Evolutionary conservation across 2,888 invertebrate genomes (phyloP).

Genomic region (Scelioninae gen. 2): DNA sequence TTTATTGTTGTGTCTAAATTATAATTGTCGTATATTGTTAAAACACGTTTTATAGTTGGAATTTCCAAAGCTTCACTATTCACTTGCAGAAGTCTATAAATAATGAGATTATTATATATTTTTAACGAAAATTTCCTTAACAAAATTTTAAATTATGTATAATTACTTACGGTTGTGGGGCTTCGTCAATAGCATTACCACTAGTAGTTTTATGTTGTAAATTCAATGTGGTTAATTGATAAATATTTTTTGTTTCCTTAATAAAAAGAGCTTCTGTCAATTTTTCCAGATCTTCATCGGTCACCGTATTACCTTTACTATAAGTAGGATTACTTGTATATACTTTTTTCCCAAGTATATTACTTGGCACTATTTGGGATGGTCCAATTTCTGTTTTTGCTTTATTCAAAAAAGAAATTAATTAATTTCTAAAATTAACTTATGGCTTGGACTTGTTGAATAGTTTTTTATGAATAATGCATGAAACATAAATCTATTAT

Average conservation of each 20-base stretch:
- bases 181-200: slow-evolving; percentile 82
- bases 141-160: background rate
- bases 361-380: background rate
- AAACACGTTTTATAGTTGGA: slow-evolving; percentile 84
- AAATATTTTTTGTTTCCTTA: slow-evolving; percentile 85
- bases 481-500: no score
- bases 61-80: slow-evolving; percentile 80
- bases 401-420: background rate
- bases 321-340: slow-evolving; percentile 70
- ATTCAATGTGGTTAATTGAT: slow-evolving; percentile 82
- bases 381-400: slow-evolving; percentile 11
- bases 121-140: no score
- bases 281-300: slow-evolving; percentile 81
- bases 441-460: no score
- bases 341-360: slow-evolving; percentile 37
- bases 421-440: background rate
- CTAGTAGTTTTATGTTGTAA: slow-evolving; percentile 86
- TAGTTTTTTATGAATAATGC: no score
- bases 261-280: slow-evolving; percentile 84
- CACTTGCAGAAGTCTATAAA: slow-evolving; percentile 81
- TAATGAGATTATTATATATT: no score
- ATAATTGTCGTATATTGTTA: slow-evolving; percentile 88
- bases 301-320: slow-evolving; percentile 75
- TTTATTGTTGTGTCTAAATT: slow-evolving; percentile 83
- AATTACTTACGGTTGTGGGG: slow-evolving; percentile 83